phyloP scores from a whole-genome alignment of 1,140 invertebrate genomes.

The Drosophila pallidifrons region DNA sequence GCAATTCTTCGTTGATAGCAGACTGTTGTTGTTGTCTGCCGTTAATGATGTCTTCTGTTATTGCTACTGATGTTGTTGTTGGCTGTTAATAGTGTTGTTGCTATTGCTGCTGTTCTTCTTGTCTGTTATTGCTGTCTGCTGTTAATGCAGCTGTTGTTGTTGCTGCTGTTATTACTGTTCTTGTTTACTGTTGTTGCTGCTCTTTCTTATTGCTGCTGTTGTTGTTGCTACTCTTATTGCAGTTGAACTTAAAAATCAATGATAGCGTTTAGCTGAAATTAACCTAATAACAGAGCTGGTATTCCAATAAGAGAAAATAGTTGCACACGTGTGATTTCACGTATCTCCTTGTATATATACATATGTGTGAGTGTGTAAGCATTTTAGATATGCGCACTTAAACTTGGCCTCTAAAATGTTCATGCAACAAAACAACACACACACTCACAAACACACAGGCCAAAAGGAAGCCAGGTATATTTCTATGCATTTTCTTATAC shows the following conservation, averaged over 20 bases:
- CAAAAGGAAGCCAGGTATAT: not conserved
- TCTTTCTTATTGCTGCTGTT: too few species aligned
- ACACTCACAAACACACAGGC: not conserved
- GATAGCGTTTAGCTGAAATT: constrained; percentile 32
- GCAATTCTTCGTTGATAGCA: too few species aligned
- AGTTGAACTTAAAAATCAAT: not conserved
- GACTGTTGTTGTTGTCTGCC: too few species aligned
- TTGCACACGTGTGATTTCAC: constrained; percentile 25
- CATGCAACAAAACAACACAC: not conserved
- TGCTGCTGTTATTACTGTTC: too few species aligned
- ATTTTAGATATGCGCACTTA: constrained; percentile 60
- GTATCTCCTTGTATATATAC: constrained; percentile 1
- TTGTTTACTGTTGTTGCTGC: too few species aligned
- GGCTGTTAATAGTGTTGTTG: too few species aligned
- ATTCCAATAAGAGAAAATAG: constrained; percentile 2
- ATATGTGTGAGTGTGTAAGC: constrained; percentile 11
- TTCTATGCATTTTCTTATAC: too few species aligned
- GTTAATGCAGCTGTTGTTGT: too few species aligned
- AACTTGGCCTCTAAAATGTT: constrained; percentile 72
- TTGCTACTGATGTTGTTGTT: too few species aligned
- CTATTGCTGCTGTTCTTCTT: too few species aligned
- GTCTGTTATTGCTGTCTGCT: too few species aligned
- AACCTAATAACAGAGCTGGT: constrained; percentile 46
- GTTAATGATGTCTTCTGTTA: too few species aligned
- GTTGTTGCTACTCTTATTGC: constrained; percentile 11